phyloP scores from a whole-genome alignment of 2,113 vertebrate species.

The Cairina moschata region DNA sequence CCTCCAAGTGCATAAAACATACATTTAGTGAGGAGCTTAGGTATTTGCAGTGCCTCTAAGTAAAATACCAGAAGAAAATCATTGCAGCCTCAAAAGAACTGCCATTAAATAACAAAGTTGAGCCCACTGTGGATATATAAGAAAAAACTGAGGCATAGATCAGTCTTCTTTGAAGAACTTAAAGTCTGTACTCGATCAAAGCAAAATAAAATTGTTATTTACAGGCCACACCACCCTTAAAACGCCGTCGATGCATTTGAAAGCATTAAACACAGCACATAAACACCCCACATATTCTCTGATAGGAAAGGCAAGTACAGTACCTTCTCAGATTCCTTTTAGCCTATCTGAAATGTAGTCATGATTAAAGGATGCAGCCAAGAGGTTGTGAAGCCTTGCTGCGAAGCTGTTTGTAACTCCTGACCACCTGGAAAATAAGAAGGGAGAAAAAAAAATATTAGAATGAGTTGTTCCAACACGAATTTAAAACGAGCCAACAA shows the following conservation, averaged over 20 bases:
- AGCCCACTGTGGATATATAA: not conserved
- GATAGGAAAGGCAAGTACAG: not conserved
- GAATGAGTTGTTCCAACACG: not conserved
- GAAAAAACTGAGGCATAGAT: not conserved
- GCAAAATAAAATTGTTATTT: not conserved
- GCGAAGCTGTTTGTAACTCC: conserved; percentile 52
- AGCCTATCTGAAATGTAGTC: conserved; percentile 79
- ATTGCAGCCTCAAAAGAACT: conserved; percentile 16
- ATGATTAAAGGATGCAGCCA: conserved; percentile 75
- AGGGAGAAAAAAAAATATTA: conserved; percentile 29
- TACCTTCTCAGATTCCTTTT: conserved; percentile 80
- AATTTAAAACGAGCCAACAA: conserved; percentile 7
- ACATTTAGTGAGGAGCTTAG: conserved; percentile 1
- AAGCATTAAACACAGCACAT: not conserved
- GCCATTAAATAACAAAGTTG: conserved; percentile 27
- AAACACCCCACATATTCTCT: not conserved
- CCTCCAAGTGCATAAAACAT: conserved; percentile 1
- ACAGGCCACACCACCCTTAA: not conserved
- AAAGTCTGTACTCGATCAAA: not conserved
- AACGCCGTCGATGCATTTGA: not conserved
- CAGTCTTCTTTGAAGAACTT: not conserved
- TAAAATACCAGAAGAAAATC: not conserved
- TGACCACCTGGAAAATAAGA: conserved; percentile 74
- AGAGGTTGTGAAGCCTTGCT: conserved; percentile 51
- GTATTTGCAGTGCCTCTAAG: not conserved